phyloP scores from a whole-genome alignment of 2,888 invertebrate species.

The Scelioninae gen. 2 region DNA sequence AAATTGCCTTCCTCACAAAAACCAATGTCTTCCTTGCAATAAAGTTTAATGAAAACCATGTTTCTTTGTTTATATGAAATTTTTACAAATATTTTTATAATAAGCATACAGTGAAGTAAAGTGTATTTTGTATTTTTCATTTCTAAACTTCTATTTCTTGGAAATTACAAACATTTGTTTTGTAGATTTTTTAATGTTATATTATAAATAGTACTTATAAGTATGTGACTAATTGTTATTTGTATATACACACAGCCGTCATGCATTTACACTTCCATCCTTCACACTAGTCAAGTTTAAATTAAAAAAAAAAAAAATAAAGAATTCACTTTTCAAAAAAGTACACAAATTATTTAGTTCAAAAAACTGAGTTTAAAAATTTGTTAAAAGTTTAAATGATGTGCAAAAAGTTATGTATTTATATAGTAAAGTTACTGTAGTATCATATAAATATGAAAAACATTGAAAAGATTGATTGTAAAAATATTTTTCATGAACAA shows the following conservation, averaged over 20 bases:
- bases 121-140: slow-evolving; percentile 19
- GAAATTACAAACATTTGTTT: slow-evolving; percentile 39
- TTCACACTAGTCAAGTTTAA: slow-evolving; percentile 14
- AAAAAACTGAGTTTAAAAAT: no score
- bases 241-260: slow-evolving; percentile 49
- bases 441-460: slow-evolving; percentile 35
- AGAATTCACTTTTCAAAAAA: slow-evolving; percentile 3
- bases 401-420: no score
- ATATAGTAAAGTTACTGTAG: no score
- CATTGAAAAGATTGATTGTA: slow-evolving; percentile 15
- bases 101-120: slow-evolving; percentile 24
- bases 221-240: slow-evolving; percentile 40
- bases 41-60: slow-evolving; percentile 4
- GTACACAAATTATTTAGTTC: slow-evolving; percentile 10
- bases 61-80: slow-evolving; percentile 2
- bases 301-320: no score
- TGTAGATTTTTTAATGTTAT: slow-evolving; percentile 21
- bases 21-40: neutral
- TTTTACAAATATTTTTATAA: slow-evolving; percentile 40
- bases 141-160: slow-evolving; percentile 33
- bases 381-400: no score
- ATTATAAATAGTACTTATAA: slow-evolving; percentile 48
- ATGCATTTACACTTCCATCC: slow-evolving; percentile 24
- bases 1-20: slow-evolving; percentile 2
- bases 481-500: neutral